phyloP scores from a whole-genome alignment of 2,888 invertebrate genomes.

The Eristalis tenax region DNA sequence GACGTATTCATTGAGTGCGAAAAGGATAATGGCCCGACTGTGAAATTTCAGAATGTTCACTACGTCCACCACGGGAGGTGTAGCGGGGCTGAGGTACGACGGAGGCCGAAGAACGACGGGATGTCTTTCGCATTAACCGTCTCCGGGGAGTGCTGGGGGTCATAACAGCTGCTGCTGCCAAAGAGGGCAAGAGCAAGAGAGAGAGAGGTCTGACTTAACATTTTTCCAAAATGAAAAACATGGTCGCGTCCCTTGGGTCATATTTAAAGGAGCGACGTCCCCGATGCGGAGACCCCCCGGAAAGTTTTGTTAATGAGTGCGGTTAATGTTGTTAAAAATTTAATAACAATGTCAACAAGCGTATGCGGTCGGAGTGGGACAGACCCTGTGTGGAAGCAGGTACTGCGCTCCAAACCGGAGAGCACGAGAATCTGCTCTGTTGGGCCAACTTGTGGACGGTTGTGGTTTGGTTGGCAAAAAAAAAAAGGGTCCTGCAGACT shows the following conservation, averaged over 20 bases:
- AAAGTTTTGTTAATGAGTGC: neutral
- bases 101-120: neutral
- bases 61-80: neutral
- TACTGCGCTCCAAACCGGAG: neutral
- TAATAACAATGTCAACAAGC: neutral
- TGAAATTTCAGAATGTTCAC: slow-evolving; percentile 23
- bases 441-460: neutral
- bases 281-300: neutral
- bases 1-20: neutral
- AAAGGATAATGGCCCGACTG: neutral
- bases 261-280: neutral
- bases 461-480: neutral
- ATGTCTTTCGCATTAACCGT: slow-evolving; percentile 26
- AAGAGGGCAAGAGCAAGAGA: neutral
- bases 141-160: neutral
- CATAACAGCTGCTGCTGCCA: neutral
- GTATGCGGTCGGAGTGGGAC: neutral
- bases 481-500: neutral
- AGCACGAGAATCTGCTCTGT: neutral
- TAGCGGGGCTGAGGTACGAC: neutral
- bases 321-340: slow-evolving; percentile 8
- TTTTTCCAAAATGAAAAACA: neutral
- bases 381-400: neutral
- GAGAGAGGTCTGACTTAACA: neutral
- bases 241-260: neutral